phyloP scores from a whole-genome alignment of 1,140 invertebrate species.

The Drosophila punjabiensis region DNA sequence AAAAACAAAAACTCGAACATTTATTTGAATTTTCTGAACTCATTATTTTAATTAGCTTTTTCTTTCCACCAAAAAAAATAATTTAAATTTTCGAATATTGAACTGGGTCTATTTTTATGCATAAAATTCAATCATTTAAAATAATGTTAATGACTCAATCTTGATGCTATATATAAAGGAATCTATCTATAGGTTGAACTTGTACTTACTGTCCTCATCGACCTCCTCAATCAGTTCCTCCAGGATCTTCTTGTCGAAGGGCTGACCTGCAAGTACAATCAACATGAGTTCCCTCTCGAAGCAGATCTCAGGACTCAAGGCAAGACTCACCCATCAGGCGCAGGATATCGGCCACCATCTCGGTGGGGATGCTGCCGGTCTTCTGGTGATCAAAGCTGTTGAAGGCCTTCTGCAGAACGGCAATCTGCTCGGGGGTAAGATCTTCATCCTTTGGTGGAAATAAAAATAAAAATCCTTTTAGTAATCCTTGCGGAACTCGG shows the following conservation, averaged over 20 bases:
- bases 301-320: not conserved
- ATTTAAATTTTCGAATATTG: not conserved
- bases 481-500: not conserved
- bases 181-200: not conserved
- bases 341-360: slow-evolving; percentile 97
- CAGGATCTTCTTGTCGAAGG: slow-evolving; percentile 97
- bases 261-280: slow-evolving; percentile 87
- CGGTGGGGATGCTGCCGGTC: slow-evolving; percentile 96
- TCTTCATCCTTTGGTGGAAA: slow-evolving; percentile 87
- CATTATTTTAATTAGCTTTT: slow-evolving; percentile 32
- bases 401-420: slow-evolving; percentile 96
- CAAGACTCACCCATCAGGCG: slow-evolving; percentile 92
- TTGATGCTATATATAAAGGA: not conserved
- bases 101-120: slow-evolving; percentile 12
- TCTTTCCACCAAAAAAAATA: not conserved
- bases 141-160: slow-evolving; percentile 7
- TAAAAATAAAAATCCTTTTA: slow-evolving; percentile 11
- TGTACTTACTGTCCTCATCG: slow-evolving; percentile 95
- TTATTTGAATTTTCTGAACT: slow-evolving; percentile 7
- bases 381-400: slow-evolving; percentile 98
- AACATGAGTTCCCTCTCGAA: not conserved
- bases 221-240: slow-evolving; percentile 98
- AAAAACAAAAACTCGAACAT: slow-evolving; percentile 3
- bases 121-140: slow-evolving; percentile 12
- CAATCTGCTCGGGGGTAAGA: slow-evolving; percentile 88